A percentile compares a stretch with the other conserved stretches of the same genome.
These are phyloP conservation scores for Neodiprion lecontei DNA, from an alignment of 1,140 invertebrate species.

Conservation along the genomic window DNA sequence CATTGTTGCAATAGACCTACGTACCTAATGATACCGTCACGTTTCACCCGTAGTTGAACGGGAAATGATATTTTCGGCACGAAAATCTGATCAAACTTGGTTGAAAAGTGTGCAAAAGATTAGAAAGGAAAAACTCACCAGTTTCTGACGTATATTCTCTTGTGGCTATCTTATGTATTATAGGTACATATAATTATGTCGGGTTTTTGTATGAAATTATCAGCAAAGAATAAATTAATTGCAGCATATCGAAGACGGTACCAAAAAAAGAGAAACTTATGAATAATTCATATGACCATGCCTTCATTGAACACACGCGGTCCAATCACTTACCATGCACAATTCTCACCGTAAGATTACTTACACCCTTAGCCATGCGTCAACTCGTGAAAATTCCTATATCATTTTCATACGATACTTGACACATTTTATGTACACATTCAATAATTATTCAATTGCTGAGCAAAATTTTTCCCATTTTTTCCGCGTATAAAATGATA, in stretches of 20 bases:
- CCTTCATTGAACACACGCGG: too few relatives aligned
- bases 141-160: background rate
- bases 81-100: background rate
- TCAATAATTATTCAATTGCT: too few relatives aligned
- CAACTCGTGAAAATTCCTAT: too few relatives aligned
- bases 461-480: too few relatives aligned
- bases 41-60: constrained; percentile 43
- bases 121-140: background rate
- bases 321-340: too few relatives aligned
- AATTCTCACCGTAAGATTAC: too few relatives aligned
- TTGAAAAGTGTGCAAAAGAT: background rate
- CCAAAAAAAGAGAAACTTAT: too few relatives aligned
- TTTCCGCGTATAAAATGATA: too few relatives aligned
- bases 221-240: background rate
- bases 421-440: too few relatives aligned
- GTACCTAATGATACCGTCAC: constrained; percentile 49
- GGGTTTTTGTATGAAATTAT: constrained; percentile 2
- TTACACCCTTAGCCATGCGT: too few relatives aligned
- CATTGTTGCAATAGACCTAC: constrained; percentile 50
- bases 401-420: too few relatives aligned
- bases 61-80: background rate
- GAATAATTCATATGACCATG: too few relatives aligned
- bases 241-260: background rate
- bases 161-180: background rate
- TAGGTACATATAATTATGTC: background rate